Conservation (phyloP, 2,888 invertebrate genomes). For the Agriopis marginaria region DNA sequence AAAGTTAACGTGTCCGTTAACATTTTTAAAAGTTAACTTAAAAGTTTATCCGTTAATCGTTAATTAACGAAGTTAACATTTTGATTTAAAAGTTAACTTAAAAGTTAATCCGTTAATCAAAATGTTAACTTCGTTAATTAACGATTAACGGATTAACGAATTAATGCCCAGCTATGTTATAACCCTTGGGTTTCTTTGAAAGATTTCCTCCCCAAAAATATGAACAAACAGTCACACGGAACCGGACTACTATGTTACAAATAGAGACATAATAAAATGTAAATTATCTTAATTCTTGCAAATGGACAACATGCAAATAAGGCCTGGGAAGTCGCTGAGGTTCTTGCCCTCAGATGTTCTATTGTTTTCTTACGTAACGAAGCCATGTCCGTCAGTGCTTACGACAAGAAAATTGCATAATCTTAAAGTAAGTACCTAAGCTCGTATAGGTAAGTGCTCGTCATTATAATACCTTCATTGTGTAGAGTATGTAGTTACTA, state of each 20-base stretch:
- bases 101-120: too few relatives aligned
- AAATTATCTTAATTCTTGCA: slow-evolving; percentile 8
- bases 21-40: too few relatives aligned
- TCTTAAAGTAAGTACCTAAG: background rate
- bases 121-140: too few relatives aligned
- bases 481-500: background rate
- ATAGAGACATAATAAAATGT: background rate
- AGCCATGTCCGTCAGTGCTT: background rate
- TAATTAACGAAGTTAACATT: too few relatives aligned
- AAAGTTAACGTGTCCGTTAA: too few relatives aligned
- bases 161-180: too few relatives aligned
- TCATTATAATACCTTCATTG: background rate
- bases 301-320: slow-evolving; percentile 3
- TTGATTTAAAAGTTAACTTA: too few relatives aligned
- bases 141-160: too few relatives aligned
- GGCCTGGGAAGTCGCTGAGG: background rate
- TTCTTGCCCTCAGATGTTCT: background rate
- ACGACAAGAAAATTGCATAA: slow-evolving; percentile 11
- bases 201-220: too few relatives aligned
- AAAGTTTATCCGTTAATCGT: too few relatives aligned
- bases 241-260: background rate
- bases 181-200: too few relatives aligned
- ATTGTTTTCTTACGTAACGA: slow-evolving; percentile 5
- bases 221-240: background rate
- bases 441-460: too few relatives aligned